These are phyloP conservation scores for Erinaceus europaeus DNA, from an alignment of 2,113 vertebrate species.

Conservation along the genomic window DNA sequence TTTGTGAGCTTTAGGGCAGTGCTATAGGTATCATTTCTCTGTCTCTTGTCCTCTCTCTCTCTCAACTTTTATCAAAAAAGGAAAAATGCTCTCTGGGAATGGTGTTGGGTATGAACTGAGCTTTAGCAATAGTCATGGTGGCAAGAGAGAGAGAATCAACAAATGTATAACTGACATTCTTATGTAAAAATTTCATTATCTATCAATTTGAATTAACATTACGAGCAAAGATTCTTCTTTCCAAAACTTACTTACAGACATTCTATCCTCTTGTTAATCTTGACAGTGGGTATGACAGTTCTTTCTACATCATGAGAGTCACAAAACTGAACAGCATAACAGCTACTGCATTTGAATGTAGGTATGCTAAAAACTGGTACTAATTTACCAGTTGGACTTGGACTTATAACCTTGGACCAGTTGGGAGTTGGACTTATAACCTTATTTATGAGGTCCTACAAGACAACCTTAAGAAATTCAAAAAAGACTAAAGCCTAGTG, in stretches of 20 bases:
- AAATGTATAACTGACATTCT: background rate
- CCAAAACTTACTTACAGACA: background rate
- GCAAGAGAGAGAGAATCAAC: background rate
- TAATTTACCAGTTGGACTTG: accelerated
- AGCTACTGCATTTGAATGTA: background rate
- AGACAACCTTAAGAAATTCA: background rate
- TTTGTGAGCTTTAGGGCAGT: too few relatives aligned
- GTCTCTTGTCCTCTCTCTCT: too few relatives aligned
- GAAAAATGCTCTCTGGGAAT: too few relatives aligned
- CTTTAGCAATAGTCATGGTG: too few relatives aligned
- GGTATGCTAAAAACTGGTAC: background rate
- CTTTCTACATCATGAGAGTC: background rate
- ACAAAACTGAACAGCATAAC: background rate
- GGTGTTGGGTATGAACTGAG: too few relatives aligned
- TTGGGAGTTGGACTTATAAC: background rate
- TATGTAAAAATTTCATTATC: background rate
- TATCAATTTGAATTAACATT: background rate
- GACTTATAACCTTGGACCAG: background rate
- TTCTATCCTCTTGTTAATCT: background rate
- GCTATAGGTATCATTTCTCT: too few relatives aligned
- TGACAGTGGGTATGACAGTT: background rate
- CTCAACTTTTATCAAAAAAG: too few relatives aligned
- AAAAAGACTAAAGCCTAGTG: background rate
- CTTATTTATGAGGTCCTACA: background rate
- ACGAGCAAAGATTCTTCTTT: background rate